These are phyloP conservation scores for Sarcophilus harrisii DNA, from an alignment of 2,797 vertebrate genomes.

Conservation along the genomic window DNA sequence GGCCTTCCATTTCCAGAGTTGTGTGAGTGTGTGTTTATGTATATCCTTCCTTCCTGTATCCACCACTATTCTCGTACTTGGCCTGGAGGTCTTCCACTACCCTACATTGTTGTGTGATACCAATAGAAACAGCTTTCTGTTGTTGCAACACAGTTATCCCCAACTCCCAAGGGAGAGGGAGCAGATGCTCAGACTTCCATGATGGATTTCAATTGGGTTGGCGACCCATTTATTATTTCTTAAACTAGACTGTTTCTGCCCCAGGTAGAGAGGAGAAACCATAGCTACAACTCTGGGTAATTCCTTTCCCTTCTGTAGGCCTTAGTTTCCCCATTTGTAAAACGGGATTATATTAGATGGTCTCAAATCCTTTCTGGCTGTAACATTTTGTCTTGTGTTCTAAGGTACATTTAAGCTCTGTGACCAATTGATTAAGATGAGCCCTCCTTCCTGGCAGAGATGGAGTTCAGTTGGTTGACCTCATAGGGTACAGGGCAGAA, in stretches of 20 bases:
- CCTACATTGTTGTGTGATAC: background rate
- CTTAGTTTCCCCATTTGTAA: background rate
- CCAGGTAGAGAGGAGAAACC: background rate
- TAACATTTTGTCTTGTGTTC: background rate
- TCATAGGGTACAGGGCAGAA: background rate
- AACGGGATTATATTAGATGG: background rate
- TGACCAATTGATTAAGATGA: background rate
- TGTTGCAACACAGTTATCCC: background rate
- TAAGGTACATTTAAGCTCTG: background rate
- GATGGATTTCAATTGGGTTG: background rate
- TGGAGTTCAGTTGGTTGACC: background rate
- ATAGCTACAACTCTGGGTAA: background rate
- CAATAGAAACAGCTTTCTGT: background rate
- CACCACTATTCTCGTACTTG: background rate
- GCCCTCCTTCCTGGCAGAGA: background rate
- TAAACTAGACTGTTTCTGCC: background rate
- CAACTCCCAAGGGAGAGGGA: background rate
- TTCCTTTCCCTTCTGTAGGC: background rate
- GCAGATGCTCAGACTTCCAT: background rate
- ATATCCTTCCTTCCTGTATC: background rate
- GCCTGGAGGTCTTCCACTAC: background rate
- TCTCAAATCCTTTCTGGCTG: background rate
- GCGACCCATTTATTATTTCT: background rate
- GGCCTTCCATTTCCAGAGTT: background rate
- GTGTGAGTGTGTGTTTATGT: background rate